Percentiles rank a stretch among this genome's conserved stretches.
Conservation (phyloP, 2,888 invertebrate genomes). For the Venustoraphidia nigricollis region DNA sequence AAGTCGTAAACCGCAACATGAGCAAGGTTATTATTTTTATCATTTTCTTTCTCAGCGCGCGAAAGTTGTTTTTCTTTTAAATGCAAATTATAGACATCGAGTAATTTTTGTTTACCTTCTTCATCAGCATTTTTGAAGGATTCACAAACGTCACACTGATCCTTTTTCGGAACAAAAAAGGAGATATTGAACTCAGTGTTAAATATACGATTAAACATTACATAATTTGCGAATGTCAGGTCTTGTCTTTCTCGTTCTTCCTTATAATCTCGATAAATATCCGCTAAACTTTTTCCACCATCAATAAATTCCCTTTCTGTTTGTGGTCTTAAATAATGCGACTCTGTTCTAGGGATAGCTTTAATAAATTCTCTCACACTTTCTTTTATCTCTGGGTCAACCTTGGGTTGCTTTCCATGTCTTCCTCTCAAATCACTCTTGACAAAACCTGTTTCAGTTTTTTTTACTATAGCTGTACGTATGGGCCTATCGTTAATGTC, state of each 20-base stretch:
- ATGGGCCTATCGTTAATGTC: no score
- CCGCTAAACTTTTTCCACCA: constrained; percentile 13
- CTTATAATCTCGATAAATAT: constrained; percentile 14
- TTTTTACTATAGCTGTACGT: no score
- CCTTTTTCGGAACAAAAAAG: constrained; percentile 11
- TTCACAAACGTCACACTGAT: constrained; percentile 11
- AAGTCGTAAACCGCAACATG: no score
- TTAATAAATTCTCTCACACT: constrained; percentile 12
- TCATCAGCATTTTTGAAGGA: constrained; percentile 9
- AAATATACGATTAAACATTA: constrained; percentile 9
- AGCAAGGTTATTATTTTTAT: no score
- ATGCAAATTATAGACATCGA: neutral
- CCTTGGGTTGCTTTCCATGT: constrained; percentile 12
- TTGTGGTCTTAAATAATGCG: constrained; percentile 11
- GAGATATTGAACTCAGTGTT: constrained; percentile 10
- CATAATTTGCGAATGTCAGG: constrained; percentile 4
- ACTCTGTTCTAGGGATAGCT: constrained; percentile 12
- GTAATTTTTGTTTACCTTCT: constrained; percentile 9
- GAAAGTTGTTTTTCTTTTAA: no score
- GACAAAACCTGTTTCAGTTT: constrained; percentile 7
- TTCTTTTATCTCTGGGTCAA: constrained; percentile 11
- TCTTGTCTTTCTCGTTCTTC: constrained; percentile 7
- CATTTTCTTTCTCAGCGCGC: no score
- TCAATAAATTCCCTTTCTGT: constrained; percentile 12
- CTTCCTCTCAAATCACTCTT: constrained; percentile 10